Evolutionary conservation across 2,888 invertebrate genomes (phyloP).

Genomic region (Palloptera scutellata): DNA sequence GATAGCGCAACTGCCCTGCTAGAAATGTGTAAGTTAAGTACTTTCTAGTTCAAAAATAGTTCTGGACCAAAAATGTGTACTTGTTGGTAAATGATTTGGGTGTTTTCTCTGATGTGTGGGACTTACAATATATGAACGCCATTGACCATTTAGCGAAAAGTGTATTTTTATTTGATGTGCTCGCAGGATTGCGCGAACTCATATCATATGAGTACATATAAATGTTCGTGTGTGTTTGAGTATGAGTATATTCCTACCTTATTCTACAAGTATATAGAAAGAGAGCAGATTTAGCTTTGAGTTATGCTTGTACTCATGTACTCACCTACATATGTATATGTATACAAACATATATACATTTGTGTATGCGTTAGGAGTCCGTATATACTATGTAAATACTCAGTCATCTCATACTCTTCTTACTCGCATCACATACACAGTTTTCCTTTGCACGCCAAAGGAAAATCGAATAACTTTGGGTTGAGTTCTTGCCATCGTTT

Average conservation of each 20-base stretch:
- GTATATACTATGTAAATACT: no score
- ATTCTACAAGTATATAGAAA: background rate
- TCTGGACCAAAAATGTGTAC: no score
- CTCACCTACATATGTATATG: constrained; percentile 26
- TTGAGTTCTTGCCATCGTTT: constrained; percentile 43
- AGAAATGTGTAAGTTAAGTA: no score
- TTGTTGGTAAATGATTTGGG: no score
- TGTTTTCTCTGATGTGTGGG: no score
- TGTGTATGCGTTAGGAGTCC: background rate
- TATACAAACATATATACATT: background rate
- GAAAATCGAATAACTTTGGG: constrained; percentile 33
- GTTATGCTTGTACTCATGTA: background rate
- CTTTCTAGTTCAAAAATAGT: no score
- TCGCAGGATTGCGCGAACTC: background rate
- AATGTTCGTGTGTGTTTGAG: background rate
- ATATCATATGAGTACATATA: constrained; percentile 4
- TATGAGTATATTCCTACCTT: background rate
- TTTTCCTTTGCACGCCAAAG: background rate
- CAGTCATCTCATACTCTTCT: background rate
- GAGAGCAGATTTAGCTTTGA: constrained; percentile 17
- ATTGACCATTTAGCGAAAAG: no score
- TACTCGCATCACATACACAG: background rate
- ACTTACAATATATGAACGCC: no score
- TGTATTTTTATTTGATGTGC: no score
- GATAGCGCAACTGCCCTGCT: no score